These are phyloP conservation scores for Barbus barbus DNA, from an alignment of 2,113 vertebrate genomes.

Conservation along the genomic window DNA sequence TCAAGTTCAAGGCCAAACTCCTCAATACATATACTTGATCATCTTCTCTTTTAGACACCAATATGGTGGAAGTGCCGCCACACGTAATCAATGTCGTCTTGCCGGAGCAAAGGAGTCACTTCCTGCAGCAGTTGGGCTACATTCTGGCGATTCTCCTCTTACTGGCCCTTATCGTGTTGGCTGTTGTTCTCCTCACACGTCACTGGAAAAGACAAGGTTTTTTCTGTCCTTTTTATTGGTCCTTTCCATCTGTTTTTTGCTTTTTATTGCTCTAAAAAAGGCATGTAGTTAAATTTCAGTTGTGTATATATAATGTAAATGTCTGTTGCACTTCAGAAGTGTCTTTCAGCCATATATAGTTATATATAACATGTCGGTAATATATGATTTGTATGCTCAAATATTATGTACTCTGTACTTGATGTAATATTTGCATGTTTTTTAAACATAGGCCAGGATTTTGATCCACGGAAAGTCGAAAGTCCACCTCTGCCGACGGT, in stretches of 20 bases:
- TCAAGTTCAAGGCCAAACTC: conserved; percentile 18
- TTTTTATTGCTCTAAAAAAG: not conserved
- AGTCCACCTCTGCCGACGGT: conserved; percentile 10
- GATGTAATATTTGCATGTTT: conserved; percentile 9
- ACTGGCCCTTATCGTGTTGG: conserved; percentile 82
- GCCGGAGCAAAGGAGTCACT: conserved; percentile 82
- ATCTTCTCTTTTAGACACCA: conserved; percentile 73
- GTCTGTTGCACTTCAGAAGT: not conserved
- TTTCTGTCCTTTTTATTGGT: not conserved
- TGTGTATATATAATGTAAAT: not conserved
- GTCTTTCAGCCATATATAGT: not conserved
- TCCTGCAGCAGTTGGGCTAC: conserved; percentile 91
- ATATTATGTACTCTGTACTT: not conserved
- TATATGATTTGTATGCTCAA: not conserved
- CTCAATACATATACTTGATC: not conserved
- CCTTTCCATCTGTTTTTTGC: conserved; percentile 49
- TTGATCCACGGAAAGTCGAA: conserved; percentile 41
- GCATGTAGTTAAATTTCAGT: not conserved
- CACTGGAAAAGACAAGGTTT: conserved; percentile 77
- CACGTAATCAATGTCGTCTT: conserved; percentile 90
- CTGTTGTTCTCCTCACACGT: conserved; percentile 80
- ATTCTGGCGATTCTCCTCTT: conserved; percentile 87
- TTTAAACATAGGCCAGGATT: conserved; percentile 22
- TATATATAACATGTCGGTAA: not conserved
- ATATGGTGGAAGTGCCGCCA: conserved; percentile 73